Evolutionary conservation across 2,888 invertebrate species (phyloP), one percentile per base, ranked within the genome.

Genomic region (Charanyca ferruginea): DNA sequence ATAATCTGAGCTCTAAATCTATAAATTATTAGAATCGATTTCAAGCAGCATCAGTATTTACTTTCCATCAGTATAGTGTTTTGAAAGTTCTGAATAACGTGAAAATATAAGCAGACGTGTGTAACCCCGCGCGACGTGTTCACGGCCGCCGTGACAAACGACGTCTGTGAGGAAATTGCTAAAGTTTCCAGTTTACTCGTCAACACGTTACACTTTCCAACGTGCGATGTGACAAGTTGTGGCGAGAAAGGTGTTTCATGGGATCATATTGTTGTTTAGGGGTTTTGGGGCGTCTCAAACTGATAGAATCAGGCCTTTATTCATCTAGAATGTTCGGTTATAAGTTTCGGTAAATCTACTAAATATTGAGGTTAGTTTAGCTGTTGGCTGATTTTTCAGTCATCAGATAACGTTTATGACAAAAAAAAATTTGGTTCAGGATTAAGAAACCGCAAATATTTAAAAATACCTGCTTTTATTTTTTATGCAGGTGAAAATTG

Each of bases 161-260:
- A 65, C 28, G 49, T 35, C 16, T 42, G 53, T 32, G 47, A 60
- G 65, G 73, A 76, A 76, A 79, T 78, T 66, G 61, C 65, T 38
- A 72, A 73, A 73, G 71, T 73, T 73, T 76, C 16, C 51, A 55
- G 58, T 71, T 59, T 44, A 47, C 59, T 55, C 41, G 59, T 63
- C 63, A 52, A 61, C 54, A 42, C 23, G 25, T 2, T 20, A 20
- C 8, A 32, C 42, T 47, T 9, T 52, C 49, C 48, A 20, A 1
- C 7, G 41, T 28, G n/a, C 41, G 32, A 23, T 8, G 28, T 42
- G 62, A 18, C 28, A 45, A 45, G 18, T 20, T 25, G 45, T 13
- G 41, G 18, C 3, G 41, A 20, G 18, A 20, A 32, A 32, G 32
- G 41, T 72, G 41, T 23, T 73, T 5, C n/a, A 45, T 13, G 4